phyloP scores from a whole-genome alignment of 1,140 invertebrate species.

The Callitettix versicolor region DNA sequence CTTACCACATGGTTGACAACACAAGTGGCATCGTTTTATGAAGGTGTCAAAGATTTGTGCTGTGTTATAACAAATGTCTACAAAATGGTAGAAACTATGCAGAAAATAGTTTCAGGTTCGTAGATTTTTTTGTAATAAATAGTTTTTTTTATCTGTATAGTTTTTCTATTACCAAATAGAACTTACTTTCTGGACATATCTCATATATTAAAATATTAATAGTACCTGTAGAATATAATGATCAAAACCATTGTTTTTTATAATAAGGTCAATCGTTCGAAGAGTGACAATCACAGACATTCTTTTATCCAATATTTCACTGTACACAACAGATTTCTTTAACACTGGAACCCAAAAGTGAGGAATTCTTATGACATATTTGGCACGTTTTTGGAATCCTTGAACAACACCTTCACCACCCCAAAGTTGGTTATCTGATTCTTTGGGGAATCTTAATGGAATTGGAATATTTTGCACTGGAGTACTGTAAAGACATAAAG shows the following conservation, averaged over 20 bases:
- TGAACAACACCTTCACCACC: conserved; percentile 91
- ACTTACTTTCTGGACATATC: too few relatives aligned
- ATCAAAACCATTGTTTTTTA: conserved; percentile 88
- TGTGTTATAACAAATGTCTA: too few relatives aligned
- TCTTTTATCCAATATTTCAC: conserved; percentile 83
- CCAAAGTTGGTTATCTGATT: conserved; percentile 82
- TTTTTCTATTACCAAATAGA: too few relatives aligned
- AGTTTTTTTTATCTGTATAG: too few relatives aligned
- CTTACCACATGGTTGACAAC: too few relatives aligned
- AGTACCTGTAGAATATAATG: conserved; percentile 84
- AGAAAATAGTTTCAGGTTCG: too few relatives aligned
- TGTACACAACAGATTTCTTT: conserved; percentile 72
- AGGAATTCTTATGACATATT: conserved; percentile 37
- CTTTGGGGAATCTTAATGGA: conserved; percentile 62
- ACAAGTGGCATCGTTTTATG: too few relatives aligned
- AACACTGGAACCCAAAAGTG: conserved; percentile 81
- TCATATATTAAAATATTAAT: too few relatives aligned
- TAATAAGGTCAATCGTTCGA: conserved; percentile 70
- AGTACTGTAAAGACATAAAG: conserved; percentile 33
- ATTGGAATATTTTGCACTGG: conserved; percentile 70
- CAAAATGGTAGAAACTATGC: too few relatives aligned
- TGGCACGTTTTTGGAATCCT: conserved; percentile 67
- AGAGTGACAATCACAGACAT: conserved; percentile 71
- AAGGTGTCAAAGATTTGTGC: too few relatives aligned
- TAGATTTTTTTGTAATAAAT: too few relatives aligned